Base-by-base conservation (phyloP, 1,140 invertebrate genomes). In the Atta colombica region DNA sequence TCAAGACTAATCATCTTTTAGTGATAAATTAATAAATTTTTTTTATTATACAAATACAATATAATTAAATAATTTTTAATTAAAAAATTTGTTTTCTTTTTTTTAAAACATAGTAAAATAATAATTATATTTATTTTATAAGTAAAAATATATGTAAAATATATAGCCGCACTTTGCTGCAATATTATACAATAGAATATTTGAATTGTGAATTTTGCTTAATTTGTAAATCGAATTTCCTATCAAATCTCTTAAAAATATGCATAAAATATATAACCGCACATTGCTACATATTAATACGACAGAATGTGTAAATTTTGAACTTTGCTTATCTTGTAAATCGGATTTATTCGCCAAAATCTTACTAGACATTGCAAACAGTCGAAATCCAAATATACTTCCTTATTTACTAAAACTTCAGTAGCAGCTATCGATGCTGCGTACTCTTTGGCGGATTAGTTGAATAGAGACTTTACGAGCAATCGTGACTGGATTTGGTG, bases 321-420 rank as follows among this genome's bases (percentile, higher is more conserved):
- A 16, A 49, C 18, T 21, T 60, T 60, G 53, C 12, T 74, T 82
- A 74, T 74, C 55, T 49, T 84, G 58, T 21, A 61, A 74, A 51
- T 35, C 39, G 55, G 55, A 84, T 84, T 84, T 61, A 49, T 16
- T 25, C 55, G 7, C 14, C 31, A 21, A 51, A 25, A 28, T 58
- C 21, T 39, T 10, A 14, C 49, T 45, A 31, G 39, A 72, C 21
- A 55, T 14, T 8, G n/a, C 49, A 68, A 71, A 45, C 45, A 45
- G 55, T 18, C 39, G 25, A 74, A 74, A 16, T 74, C 18, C 55
- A 84, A 84, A 74, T 84, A 61, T 51, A 86, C 35, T 66, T 65
- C 66, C 12, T 21, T 81, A 81, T 86, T 81, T 81, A 82, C 77
- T 35, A 53, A 86, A 81, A 72, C 65, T 78, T 68, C 7, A 74